Evolutionary conservation across 1,140 invertebrate genomes (phyloP).

Genomic region (Sarcophaga bullata): DNA sequence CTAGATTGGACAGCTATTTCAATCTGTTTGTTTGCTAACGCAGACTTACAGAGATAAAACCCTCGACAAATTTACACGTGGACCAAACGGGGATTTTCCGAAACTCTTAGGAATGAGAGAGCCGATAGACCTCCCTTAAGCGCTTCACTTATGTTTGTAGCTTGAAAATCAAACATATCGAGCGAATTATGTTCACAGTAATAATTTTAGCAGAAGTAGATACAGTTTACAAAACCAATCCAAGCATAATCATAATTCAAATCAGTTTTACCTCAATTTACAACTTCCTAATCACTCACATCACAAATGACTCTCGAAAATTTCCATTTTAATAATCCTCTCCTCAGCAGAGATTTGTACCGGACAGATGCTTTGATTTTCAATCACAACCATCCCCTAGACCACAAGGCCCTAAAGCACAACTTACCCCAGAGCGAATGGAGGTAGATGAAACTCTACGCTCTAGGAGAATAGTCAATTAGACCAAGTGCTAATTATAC

Average conservation of each 20-base stretch:
- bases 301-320: not conserved
- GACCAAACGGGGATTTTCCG: conserved; percentile 39
- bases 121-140: no score
- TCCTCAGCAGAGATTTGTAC: not conserved
- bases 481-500: conserved; percentile 25
- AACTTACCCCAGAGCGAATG: conserved; percentile 45
- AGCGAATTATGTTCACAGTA: conserved; percentile 25
- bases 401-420: conserved; percentile 32
- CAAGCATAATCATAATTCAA: conserved; percentile 20
- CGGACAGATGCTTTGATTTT: no score
- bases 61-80: conserved; percentile 33
- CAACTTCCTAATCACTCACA: not conserved
- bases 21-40: not conserved
- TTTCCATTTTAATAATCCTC: not conserved
- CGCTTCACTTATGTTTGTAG: conserved; percentile 36
- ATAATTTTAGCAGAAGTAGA: not conserved
- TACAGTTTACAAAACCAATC: not conserved
- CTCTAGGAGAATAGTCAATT: conserved; percentile 42
- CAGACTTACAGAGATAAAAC: conserved; percentile 41
- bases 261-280: not conserved
- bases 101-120: conserved; percentile 33
- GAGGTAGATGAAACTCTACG: conserved; percentile 43
- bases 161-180: conserved; percentile 42
- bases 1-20: no score
- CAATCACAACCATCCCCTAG: conserved; percentile 18